phyloP scores from a whole-genome alignment of 2,797 vertebrate genomes.

The Buceros bicornis region DNA sequence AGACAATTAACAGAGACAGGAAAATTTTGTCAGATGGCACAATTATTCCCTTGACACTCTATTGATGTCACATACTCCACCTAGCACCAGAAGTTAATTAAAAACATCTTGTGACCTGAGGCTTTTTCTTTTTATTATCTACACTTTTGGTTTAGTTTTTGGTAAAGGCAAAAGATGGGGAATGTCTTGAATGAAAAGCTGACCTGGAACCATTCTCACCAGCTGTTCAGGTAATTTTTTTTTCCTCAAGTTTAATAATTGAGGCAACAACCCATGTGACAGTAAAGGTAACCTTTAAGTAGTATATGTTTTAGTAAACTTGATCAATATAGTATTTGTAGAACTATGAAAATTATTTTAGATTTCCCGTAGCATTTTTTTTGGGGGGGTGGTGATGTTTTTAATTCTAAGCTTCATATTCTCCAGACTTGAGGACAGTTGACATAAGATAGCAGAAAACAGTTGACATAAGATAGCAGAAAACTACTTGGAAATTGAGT shows the following conservation, averaged over 20 bases:
- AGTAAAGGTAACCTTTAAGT: background rate
- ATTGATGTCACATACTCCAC: background rate
- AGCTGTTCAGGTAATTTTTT: background rate
- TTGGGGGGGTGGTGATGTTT: background rate
- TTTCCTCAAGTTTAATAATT: background rate
- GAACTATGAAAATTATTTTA: background rate
- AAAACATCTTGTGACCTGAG: background rate
- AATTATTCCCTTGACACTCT: background rate
- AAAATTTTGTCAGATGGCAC: background rate
- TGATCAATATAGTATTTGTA: background rate
- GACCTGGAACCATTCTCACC: background rate
- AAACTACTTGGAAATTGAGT: background rate
- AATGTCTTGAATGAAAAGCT: background rate
- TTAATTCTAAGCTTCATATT: background rate
- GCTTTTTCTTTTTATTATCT: background rate
- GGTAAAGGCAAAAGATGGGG: background rate
- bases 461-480: background rate
- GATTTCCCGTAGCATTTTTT: background rate
- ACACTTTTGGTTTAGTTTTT: background rate
- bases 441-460: background rate
- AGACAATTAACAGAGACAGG: background rate
- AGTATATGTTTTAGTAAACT: background rate
- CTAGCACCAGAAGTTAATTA: background rate
- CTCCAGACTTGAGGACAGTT: background rate
- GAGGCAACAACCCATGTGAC: background rate